Evolutionary conservation across 1,140 invertebrate genomes (phyloP).

Genomic region (Bradysia coprophila): DNA sequence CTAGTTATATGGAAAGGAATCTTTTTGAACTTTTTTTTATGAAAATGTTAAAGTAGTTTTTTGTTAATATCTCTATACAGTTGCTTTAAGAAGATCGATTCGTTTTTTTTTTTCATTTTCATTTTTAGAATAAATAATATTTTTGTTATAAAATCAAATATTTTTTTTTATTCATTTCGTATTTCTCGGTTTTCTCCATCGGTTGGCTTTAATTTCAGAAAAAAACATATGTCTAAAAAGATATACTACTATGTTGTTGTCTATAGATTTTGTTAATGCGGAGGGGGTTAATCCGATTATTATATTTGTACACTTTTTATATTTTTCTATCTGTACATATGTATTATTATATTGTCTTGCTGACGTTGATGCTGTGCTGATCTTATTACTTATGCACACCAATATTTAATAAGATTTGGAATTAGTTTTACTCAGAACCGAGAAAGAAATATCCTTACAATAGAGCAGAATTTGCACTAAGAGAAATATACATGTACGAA

Average conservation of each 20-base stretch:
- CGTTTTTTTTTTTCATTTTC: not conserved
- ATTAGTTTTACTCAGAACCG: not conserved
- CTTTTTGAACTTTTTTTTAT: no score
- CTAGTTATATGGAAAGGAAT: not conserved
- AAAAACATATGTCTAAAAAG: no score
- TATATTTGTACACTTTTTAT: no score
- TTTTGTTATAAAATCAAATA: no score
- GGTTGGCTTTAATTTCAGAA: no score
- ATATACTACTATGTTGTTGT: no score
- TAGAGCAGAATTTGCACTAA: no score
- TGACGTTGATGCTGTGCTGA: not conserved
- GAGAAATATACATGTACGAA: no score
- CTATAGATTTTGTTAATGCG: no score
- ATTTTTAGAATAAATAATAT: not conserved
- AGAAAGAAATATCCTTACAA: no score
- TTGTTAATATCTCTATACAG: not conserved
- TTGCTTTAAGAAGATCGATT: not conserved
- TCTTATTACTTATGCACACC: not conserved
- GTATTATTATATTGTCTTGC: not conserved
- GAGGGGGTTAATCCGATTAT: not conserved
- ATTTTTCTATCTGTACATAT: no score
- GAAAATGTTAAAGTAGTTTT: no score
- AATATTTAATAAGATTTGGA: not conserved
- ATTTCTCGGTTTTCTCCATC: not conserved
- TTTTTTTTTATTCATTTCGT: not conserved